Conservation (phyloP, 2,113 vertebrate species). For the Passer domesticus region DNA sequence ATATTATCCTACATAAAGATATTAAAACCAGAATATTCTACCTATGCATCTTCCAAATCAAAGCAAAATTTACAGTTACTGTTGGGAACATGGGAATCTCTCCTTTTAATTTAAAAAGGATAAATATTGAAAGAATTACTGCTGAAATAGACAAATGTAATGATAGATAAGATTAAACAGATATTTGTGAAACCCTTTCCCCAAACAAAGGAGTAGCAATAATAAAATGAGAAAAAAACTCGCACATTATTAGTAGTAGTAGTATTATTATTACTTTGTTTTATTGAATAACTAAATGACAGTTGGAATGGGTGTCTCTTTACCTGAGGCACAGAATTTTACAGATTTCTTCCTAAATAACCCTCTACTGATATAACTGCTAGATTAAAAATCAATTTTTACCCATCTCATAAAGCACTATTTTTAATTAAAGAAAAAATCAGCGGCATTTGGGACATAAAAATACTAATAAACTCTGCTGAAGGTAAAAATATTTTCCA, state of each 20-base stretch:
- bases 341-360: background rate
- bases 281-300: background rate
- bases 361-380: background rate
- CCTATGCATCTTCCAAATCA: background rate
- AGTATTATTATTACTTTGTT: background rate
- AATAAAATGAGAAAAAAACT: background rate
- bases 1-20: background rate
- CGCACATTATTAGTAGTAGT: too few species aligned
- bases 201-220: background rate
- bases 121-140: background rate
- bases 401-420: background rate
- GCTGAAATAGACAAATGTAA: background rate
- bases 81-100: background rate
- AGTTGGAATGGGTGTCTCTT: background rate
- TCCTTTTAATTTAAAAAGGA: background rate
- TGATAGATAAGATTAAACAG: background rate
- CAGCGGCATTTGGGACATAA: background rate
- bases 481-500: background rate
- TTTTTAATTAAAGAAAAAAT: slow-evolving; percentile 13
- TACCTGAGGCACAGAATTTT: background rate
- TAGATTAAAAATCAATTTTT: slow-evolving; percentile 18
- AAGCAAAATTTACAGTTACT: background rate
- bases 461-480: background rate
- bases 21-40: background rate
- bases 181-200: background rate